Percentiles rank a stretch among this genome's conserved stretches.
Evolutionary conservation across 2,797 vertebrate species (phyloP).

Genomic region (Nyctalus aviator): DNA sequence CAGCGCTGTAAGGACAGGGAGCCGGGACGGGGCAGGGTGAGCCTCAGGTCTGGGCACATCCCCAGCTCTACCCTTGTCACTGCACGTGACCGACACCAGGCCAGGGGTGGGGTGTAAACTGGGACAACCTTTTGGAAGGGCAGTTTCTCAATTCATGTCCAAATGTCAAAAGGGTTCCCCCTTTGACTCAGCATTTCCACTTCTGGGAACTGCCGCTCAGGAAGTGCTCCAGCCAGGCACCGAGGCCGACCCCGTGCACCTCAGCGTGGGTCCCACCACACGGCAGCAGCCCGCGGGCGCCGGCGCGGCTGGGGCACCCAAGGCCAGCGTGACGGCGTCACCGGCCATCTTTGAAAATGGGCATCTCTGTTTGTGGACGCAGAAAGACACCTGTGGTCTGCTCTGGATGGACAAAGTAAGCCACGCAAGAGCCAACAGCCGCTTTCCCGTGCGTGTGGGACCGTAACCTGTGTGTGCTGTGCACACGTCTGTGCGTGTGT

Average conservation of each 20-base stretch:
- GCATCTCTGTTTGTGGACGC: neutral
- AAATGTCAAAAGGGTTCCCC: neutral
- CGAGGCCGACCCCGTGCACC: accelerated
- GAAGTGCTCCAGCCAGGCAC: neutral
- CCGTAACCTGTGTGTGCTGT: neutral
- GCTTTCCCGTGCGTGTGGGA: neutral
- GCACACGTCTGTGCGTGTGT: accelerated
- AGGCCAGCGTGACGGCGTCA: accelerated
- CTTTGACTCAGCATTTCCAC: slow-evolving; percentile 5
- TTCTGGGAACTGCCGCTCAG: neutral
- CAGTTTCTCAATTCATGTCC: neutral
- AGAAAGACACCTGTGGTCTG: neutral
- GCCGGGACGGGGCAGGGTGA: no score
- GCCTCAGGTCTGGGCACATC: neutral
- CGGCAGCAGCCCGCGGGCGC: accelerated
- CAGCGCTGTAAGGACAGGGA: neutral
- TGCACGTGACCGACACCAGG: neutral
- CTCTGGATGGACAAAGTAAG: neutral
- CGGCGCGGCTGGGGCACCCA: accelerated
- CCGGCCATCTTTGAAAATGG: neutral
- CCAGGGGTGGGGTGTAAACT: neutral
- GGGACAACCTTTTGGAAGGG: neutral
- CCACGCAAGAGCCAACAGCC: neutral
- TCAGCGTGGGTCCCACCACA: accelerated
- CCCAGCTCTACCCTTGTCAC: neutral